A percentile compares a stretch with the other conserved stretches of the same genome.
phyloP scores from a whole-genome alignment of 2,113 vertebrate species.

The Peromyscus maniculatus region DNA sequence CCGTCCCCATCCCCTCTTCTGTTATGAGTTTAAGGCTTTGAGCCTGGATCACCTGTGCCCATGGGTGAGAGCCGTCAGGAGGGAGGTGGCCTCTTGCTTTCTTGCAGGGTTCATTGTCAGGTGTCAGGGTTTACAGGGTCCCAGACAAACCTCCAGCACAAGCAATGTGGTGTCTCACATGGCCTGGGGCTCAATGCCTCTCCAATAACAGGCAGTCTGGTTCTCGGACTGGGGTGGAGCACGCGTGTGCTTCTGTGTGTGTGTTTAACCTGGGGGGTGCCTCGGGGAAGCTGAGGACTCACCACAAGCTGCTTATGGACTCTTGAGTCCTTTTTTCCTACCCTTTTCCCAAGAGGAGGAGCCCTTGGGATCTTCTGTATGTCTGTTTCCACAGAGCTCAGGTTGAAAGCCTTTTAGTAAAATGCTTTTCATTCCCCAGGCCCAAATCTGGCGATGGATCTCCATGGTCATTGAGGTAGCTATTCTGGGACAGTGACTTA shows the following conservation, averaged over 20 bases:
- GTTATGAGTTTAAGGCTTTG: background rate
- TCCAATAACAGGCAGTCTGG: background rate
- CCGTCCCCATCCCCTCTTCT: background rate
- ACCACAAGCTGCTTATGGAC: background rate
- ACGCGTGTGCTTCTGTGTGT: rapidly evolving
- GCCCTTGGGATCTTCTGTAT: background rate
- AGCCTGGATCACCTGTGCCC: background rate
- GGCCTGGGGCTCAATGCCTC: background rate
- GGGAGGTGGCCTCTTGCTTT: background rate
- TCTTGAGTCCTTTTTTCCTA: background rate
- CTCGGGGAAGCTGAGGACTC: background rate
- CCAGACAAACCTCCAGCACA: background rate
- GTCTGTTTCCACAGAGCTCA: background rate
- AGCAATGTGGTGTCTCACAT: background rate
- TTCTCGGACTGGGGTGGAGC: background rate
- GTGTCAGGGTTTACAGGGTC: background rate
- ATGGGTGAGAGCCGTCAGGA: rapidly evolving
- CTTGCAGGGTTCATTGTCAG: background rate
- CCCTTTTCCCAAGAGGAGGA: background rate
- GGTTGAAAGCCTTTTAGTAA: background rate
- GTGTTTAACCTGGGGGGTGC: background rate
- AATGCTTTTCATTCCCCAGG: background rate
- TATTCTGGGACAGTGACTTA: background rate
- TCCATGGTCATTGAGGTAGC: background rate
- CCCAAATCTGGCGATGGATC: background rate